Evolutionary conservation across 2,797 vertebrate genomes (phyloP).

Genomic region (Holocentrus rufus): DNA sequence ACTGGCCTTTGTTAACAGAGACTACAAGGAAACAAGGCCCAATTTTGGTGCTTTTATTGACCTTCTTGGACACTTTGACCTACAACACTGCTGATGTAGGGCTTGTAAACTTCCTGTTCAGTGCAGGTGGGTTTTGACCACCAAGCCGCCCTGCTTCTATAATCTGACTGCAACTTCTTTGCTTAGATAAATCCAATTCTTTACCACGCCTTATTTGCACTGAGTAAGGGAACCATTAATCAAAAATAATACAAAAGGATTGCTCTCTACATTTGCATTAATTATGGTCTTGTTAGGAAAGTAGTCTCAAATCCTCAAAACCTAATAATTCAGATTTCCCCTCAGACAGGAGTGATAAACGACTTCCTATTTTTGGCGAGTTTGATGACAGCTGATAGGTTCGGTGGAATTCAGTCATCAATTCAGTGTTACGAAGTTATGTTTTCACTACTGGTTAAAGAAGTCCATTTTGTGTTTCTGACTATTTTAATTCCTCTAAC

Average conservation of each 20-base stretch:
- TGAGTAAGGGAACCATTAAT: neutral
- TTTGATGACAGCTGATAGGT: conserved; percentile 37
- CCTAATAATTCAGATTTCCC: conserved; percentile 18
- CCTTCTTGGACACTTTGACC: neutral
- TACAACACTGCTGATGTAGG: no score
- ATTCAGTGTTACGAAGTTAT: conserved; percentile 30
- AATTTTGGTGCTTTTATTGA: no score
- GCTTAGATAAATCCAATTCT: neutral
- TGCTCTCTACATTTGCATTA: conserved; percentile 5
- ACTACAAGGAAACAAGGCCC: no score
- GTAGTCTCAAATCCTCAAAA: conserved; percentile 22
- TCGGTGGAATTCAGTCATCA: conserved; percentile 23
- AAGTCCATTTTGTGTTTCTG: conserved; percentile 25
- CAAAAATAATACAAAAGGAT: neutral
- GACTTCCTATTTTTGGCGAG: neutral
- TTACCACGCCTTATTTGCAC: neutral
- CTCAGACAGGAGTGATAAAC: neutral
- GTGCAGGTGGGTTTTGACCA: no score
- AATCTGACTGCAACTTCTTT: neutral
- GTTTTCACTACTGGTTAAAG: conserved; percentile 34
- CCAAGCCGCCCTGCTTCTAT: no score
- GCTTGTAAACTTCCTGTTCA: neutral
- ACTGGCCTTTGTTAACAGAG: no score
- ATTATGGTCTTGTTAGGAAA: conserved; percentile 8
- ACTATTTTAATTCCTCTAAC: conserved; percentile 11